Percentiles rank a stretch among this genome's conserved stretches.
phyloP scores from a whole-genome alignment of 2,797 vertebrate genomes.

The Periophthalmus magnuspinnatus region DNA sequence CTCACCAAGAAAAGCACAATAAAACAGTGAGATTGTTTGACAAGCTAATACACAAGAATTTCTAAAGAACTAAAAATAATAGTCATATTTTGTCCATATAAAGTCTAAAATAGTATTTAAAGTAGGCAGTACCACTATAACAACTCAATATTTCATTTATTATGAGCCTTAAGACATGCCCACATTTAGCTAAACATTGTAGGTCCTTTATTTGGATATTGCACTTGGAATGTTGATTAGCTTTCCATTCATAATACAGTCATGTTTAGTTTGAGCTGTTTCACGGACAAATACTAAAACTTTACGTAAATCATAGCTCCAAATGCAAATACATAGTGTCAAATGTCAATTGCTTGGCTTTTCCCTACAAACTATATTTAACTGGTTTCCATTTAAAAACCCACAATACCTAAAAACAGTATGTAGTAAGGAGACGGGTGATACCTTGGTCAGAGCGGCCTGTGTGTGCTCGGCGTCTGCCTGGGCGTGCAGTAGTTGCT shows the following conservation, averaged over 20 bases:
- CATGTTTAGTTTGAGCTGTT: not conserved
- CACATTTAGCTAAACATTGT: not conserved
- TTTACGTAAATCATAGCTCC: not conserved
- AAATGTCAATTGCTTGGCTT: not conserved
- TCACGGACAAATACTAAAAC: not conserved
- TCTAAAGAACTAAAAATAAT: not conserved
- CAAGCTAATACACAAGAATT: not conserved
- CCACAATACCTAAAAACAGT: not conserved
- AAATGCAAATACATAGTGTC: not conserved
- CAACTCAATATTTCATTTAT: slow-evolving; percentile 4
- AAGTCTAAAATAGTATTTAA: not conserved
- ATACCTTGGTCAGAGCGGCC: slow-evolving; percentile 83
- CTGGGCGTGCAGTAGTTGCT: slow-evolving; percentile 84
- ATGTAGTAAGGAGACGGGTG: slow-evolving; percentile 2
- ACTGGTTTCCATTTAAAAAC: not conserved
- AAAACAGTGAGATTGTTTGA: slow-evolving; percentile 4
- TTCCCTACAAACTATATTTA: not conserved
- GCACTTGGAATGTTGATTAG: slow-evolving; percentile 1
- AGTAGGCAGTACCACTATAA: not conserved
- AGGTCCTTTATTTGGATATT: not conserved
- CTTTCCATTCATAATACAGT: slow-evolving; percentile 10
- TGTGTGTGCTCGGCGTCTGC: slow-evolving; percentile 80
- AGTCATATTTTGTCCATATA: not conserved
- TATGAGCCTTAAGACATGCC: not conserved
- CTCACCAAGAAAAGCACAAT: slow-evolving; percentile 11